These are phyloP conservation scores for Sphaerophoria rueppellii DNA, from an alignment of 2,888 invertebrate genomes.

Conservation along the genomic window DNA sequence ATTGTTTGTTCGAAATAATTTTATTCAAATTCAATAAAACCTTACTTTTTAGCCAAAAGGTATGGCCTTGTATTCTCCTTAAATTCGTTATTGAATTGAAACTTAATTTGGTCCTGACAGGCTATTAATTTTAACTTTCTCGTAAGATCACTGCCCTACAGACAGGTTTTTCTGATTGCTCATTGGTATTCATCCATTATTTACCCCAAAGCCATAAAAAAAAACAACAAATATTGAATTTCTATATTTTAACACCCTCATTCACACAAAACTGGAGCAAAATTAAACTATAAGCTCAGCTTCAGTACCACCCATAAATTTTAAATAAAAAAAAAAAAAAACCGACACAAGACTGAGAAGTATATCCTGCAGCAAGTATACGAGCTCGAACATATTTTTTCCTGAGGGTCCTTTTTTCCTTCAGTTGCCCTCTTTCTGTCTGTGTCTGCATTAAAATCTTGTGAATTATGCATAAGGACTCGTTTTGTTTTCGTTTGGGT, in stretches of 20 bases:
- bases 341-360: not conserved
- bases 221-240: constrained; percentile 15
- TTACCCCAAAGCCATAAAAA: not conserved
- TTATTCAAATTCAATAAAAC: constrained; percentile 3
- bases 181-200: constrained; percentile 17
- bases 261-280: constrained; percentile 1
- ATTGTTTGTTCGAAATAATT: not conserved
- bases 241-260: not conserved
- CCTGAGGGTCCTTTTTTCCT: not conserved
- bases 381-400: not conserved
- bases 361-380: not conserved
- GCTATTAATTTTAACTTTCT: not conserved
- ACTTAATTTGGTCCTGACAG: constrained; percentile 8
- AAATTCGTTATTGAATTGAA: constrained; percentile 5
- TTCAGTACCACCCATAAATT: not conserved
- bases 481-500: constrained; percentile 27
- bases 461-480: constrained; percentile 58
- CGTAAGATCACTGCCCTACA: constrained; percentile 5
- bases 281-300: constrained; percentile 6
- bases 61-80: not conserved
- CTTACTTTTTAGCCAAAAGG: not conserved
- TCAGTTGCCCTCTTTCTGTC: constrained; percentile 8
- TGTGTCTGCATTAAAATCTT: constrained; percentile 26
- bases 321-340: not conserved
- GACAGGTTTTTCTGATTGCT: not conserved